Evolutionary conservation across 2,113 vertebrate species (phyloP).

Genomic region (Apaloderma vittatum): DNA sequence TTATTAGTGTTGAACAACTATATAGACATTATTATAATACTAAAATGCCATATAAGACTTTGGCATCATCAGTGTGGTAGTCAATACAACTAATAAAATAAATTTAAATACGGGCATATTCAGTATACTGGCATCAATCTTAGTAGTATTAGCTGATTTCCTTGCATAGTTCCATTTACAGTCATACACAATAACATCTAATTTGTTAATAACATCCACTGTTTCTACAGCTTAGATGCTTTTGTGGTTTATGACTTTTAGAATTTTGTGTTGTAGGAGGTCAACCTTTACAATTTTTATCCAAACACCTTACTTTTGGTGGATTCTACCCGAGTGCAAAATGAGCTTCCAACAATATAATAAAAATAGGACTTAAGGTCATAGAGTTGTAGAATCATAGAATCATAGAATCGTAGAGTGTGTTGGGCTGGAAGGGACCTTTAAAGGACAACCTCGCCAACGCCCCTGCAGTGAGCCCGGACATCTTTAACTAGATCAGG

Average conservation of each 20-base stretch:
- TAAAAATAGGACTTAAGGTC: neutral
- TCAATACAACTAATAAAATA: neutral
- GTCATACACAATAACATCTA: neutral
- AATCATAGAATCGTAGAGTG: too few relatives aligned
- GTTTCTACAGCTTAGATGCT: neutral
- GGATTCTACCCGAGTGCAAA: neutral
- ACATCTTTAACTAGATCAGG: too few relatives aligned
- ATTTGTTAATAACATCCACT: neutral
- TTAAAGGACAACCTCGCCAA: too few relatives aligned
- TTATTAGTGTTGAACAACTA: neutral
- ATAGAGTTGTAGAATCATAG: too few relatives aligned
- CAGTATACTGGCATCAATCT: neutral
- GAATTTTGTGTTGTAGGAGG: neutral
- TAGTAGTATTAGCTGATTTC: neutral
- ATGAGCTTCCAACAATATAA: neutral
- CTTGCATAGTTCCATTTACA: neutral
- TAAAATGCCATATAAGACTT: neutral
- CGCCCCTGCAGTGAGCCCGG: too few relatives aligned
- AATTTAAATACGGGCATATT: neutral
- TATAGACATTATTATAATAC: neutral
- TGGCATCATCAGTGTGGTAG: neutral
- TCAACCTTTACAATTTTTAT: neutral
- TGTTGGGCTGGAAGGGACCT: too few relatives aligned
- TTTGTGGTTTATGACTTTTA: neutral
- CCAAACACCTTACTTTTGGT: neutral